Base-by-base conservation (phyloP, 2,888 invertebrate species). In the Napeogenes inachia region DNA sequence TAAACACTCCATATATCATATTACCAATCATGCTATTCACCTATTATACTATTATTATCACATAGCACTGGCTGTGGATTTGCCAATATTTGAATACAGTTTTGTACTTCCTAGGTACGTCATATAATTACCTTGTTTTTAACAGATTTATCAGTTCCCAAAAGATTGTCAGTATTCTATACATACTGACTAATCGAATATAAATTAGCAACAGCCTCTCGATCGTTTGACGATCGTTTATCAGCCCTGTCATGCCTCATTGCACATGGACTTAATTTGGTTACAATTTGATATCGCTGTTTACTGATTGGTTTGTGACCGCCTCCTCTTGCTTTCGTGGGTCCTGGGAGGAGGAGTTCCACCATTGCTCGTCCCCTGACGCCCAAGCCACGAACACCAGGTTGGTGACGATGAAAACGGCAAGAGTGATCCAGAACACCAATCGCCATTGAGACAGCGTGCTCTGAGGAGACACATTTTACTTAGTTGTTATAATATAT, bases 381-480 rank as follows among this genome's bases (percentile, higher is more conserved):
- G 94, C 96, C 87, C 93, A 95, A 8, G 94, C 75, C 2, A 94
- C 87, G 79, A 94, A 97, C 8, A 96, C 88, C 2, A 94, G 66
- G 78, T 95, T 95, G 0, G 96, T 94, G 0, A 92, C 73, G n/a
- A 93, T 80, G 75, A 96, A 94, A 2, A 96, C 93, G 0, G 82
- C 93, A 32, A 95, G 89, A 4, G 95, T 93, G 71, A 96, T 94
- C 95, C 96, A 96, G 82, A 97, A 96, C 0, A 96, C 96, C 2
- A 92, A 75, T 35, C 94, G 91, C 97, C 97, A 97, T 85, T 95
- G 93, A 0, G 84, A 79, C 35, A 94, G 73, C 2, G 92, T 91
- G 73, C 93, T 92, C 93, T 93, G 82, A 42, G 42, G 42, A 42
- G 10, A 42, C 5, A 10, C 3, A 2, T 42, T 42, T 35, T 35